phyloP scores from a whole-genome alignment of 1,140 invertebrate species.

The Philopotamus ludificatus region DNA sequence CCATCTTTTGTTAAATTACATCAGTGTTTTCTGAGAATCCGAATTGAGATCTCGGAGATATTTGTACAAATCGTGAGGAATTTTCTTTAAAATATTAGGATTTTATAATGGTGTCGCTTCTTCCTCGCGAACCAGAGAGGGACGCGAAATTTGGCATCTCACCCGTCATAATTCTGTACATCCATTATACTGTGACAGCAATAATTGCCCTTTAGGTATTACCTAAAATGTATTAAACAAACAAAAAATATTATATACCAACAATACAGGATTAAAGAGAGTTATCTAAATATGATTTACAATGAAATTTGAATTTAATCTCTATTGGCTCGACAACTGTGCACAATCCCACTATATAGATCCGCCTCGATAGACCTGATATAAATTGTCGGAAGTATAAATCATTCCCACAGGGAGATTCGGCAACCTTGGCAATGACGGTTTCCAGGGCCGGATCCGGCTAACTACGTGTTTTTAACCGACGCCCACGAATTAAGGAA shows the following conservation, averaged over 20 bases:
- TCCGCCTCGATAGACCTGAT: not conserved
- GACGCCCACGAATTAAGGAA: constrained; percentile 11
- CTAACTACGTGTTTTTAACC: constrained; percentile 1
- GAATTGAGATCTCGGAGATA: constrained; percentile 24
- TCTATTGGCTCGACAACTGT: too few relatives aligned
- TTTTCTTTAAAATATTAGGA: not conserved
- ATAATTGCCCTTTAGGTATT: too few relatives aligned
- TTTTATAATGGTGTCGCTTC: not conserved
- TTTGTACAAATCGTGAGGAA: constrained; percentile 17
- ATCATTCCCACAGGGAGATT: constrained; percentile 1
- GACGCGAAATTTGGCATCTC: too few relatives aligned
- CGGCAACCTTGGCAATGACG: constrained; percentile 12
- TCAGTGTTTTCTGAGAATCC: constrained; percentile 9
- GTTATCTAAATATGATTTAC: too few relatives aligned
- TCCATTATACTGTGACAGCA: too few relatives aligned
- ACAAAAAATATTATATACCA: too few relatives aligned
- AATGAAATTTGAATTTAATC: too few relatives aligned
- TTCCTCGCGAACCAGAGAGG: too few relatives aligned
- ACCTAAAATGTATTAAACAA: too few relatives aligned
- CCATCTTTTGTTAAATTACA: constrained; percentile 23
- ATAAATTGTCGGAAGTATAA: constrained; percentile 21
- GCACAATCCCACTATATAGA: too few relatives aligned
- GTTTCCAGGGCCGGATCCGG: not conserved
- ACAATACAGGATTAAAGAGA: too few relatives aligned
- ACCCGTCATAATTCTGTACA: too few relatives aligned